Evolutionary conservation across 2,888 invertebrate genomes (phyloP), one percentile per base, ranked within the genome.

Genomic region (Zelleria hepariella): DNA sequence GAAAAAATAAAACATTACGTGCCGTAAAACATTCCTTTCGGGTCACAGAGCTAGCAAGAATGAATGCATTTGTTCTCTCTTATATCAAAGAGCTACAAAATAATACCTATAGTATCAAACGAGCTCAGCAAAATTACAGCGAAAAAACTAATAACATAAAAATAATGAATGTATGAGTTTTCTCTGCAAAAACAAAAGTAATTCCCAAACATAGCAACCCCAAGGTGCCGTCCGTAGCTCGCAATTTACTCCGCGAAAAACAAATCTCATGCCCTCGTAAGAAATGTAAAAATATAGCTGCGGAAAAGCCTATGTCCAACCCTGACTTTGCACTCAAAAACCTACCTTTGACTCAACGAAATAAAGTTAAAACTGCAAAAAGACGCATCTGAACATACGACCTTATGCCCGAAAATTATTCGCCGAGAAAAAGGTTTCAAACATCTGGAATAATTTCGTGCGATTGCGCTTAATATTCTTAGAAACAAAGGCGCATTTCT

Each of bases 241-340:
- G 66, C 68, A 70, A 70, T 78, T 74, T 76, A 42, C 80, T 79
- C 52, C 61, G 51, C 67, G 69, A 71, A 77, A 74, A 74, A 79
- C 81, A 82, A 85, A 84, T 82, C 81, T 80, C 74, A 68, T 68
- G 67, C 68, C 74, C 70, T 68, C 67, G 71, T 74, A 80, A 78
- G 82, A 82, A 85, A 80, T 75, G 77, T 78, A 82, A 86, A 86
- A 85, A 85, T 77, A 67, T 62, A 60, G 65, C 52, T 52, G 59
- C 69, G 69, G 15, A 82, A 80, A 65, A 71, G 70, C 83, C 70
- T 80, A 84, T 71, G 67, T 71, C 64, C 71, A 64, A 62, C 23
- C 18, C 4, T 0, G 0, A 0, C 2, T 18, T 18, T 0, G 15
- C 66, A 67, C 47, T n/a, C 8, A 2, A 81, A 75, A 71, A 61